Evolutionary conservation across 2,888 invertebrate species (phyloP), one percentile per base, ranked within the genome.

Genomic region (Dryobota labecula): DNA sequence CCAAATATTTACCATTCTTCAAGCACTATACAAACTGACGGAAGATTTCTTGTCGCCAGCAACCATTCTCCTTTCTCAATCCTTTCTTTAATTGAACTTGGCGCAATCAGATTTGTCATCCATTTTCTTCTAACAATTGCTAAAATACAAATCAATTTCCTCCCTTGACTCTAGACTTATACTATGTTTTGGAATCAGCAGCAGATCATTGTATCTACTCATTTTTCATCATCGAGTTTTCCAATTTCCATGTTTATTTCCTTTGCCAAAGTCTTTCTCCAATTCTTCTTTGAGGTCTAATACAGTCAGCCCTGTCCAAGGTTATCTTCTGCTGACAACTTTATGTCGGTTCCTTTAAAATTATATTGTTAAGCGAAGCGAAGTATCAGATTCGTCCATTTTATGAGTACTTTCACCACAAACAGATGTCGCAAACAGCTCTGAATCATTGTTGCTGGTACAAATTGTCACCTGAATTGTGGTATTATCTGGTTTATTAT

Each of bases 401-500:
- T 73, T 66, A 82, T 53, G 73, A 77, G 62, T 61, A 81, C 82
- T 84, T 84, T 84, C 85, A 64, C 83, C 74, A 70, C 71, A 53
- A 75, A 75, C 60, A 64, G 62, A 71, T 73, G 61, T 75, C 24
- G 78, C 75, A 71, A 71, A 72, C 62, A 57, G 63, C 58, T 70
- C 68, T 84, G 82, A 83, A 74, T 82, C 82, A 82, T 70, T 81
- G 64, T 64, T 67, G 56, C 43, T 56, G 13, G 38, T 68, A 69
- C 62, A 78, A 69, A 78, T 84, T 71, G 71, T 76, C 64, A 68
- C 67, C 47, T 68, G 66, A 69, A 47, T 70, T 71, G 53, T 53
- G 43, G 43, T 67, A 69, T 61, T 61, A 53, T 62, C 62, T 66
- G 41, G 74, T 82, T 80, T 82, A 81, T 75, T 80, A 72, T 83